These are phyloP conservation scores for Leptodactylus fallax DNA, from an alignment of 2,797 vertebrate genomes.

Conservation along the genomic window DNA sequence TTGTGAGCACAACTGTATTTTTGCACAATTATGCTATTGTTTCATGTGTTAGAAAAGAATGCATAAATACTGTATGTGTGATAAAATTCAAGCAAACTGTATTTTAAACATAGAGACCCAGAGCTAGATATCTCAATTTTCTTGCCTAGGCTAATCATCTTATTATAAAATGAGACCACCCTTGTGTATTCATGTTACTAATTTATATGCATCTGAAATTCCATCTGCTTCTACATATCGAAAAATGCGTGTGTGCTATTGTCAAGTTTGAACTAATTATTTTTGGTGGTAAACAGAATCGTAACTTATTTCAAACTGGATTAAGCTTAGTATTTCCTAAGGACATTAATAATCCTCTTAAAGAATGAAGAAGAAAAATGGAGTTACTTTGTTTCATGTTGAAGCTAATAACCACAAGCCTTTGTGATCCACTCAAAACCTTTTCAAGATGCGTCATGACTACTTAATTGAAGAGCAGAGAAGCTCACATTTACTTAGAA, in stretches of 20 bases:
- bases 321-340: conserved; percentile 64
- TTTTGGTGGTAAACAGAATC: conserved; percentile 57
- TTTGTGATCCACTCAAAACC: conserved; percentile 60
- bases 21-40: background rate
- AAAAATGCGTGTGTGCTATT: conserved; percentile 42
- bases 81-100: background rate
- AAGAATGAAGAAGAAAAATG: conserved; percentile 47
- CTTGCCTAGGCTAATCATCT: conserved; percentile 13
- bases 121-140: conserved; percentile 19
- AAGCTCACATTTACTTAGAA: conserved; percentile 37
- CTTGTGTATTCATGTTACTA: conserved; percentile 35
- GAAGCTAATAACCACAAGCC: conserved; percentile 51
- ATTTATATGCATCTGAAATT: conserved; percentile 33
- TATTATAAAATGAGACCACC: conserved; percentile 32
- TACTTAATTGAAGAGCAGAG: conserved; percentile 48
- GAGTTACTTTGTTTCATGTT: conserved; percentile 56
- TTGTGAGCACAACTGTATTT: background rate
- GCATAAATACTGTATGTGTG: background rate
- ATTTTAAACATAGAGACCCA: background rate
- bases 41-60: background rate
- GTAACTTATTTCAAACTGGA: conserved; percentile 63
- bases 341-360: conserved; percentile 63
- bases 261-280: conserved; percentile 60
- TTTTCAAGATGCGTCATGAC: conserved; percentile 57
- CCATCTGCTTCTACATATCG: conserved; percentile 34